Evolutionary conservation across 2,888 invertebrate genomes (phyloP).

Genomic region (Amorpha juglandis): DNA sequence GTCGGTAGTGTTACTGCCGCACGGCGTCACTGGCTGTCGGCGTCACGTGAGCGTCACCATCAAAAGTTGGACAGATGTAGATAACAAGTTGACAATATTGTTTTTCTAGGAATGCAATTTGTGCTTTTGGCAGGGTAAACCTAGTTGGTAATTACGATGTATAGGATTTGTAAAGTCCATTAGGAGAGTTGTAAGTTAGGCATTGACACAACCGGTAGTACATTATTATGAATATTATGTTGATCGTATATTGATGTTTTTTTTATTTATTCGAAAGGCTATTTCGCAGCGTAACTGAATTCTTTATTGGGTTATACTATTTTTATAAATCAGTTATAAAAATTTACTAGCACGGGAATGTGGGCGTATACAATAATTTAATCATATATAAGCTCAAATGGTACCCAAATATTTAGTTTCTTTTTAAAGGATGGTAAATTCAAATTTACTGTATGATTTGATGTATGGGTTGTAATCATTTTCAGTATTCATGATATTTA

Average conservation of each 20-base stretch:
- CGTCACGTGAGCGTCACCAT: too few relatives aligned
- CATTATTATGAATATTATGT: not conserved
- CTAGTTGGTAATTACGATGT: constrained; percentile 30
- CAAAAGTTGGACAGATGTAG: too few relatives aligned
- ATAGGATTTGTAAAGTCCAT: constrained; percentile 18
- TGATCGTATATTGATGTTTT: not conserved
- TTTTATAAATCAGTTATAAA: too few relatives aligned
- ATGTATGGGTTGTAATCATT: constrained; percentile 7
- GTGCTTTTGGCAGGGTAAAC: constrained; percentile 48
- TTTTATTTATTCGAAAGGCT: not conserved
- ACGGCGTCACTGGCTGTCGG: too few relatives aligned
- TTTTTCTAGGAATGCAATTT: constrained; percentile 39
- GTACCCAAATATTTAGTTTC: not conserved
- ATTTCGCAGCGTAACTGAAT: not conserved
- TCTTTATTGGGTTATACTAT: not conserved
- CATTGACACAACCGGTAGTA: not conserved
- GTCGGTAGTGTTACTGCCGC: too few relatives aligned
- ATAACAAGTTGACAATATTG: constrained; percentile 32
- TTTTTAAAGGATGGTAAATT: too few relatives aligned
- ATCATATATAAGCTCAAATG: not conserved
- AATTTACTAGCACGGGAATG: too few relatives aligned
- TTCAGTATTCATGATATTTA: constrained; percentile 5
- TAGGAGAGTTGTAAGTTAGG: not conserved
- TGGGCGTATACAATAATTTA: not conserved
- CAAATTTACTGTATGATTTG: constrained; percentile 1